These are phyloP conservation scores for Chlorospingus flavigularis DNA, from an alignment of 2,797 vertebrate species.

Conservation along the genomic window DNA sequence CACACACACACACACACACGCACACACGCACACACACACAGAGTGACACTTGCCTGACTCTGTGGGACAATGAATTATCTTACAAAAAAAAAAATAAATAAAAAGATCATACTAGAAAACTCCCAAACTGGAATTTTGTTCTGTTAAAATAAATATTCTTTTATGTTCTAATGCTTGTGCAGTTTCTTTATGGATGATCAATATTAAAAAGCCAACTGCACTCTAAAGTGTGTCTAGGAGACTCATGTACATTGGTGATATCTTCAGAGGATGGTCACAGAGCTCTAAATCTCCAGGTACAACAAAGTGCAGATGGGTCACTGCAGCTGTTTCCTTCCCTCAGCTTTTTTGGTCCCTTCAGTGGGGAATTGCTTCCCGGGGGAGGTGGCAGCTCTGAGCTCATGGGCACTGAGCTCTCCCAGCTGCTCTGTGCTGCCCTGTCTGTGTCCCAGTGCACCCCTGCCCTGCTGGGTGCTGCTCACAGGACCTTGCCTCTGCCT, in stretches of 20 bases:
- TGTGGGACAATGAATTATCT: neutral
- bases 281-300: neutral
- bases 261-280: neutral
- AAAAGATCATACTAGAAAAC: neutral
- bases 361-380: fast-evolving
- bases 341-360: neutral
- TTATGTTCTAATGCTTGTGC: neutral
- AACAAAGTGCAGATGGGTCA: fast-evolving
- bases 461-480: neutral
- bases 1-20: neutral
- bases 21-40: too few species aligned
- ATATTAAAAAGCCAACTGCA: neutral
- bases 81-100: neutral
- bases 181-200: neutral
- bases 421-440: neutral
- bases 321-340: neutral
- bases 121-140: neutral
- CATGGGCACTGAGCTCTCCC: neutral
- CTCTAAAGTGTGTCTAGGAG: neutral
- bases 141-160: neutral
- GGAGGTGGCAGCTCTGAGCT: neutral
- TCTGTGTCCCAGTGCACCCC: fast-evolving
- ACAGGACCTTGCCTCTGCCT: neutral
- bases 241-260: fast-evolving
- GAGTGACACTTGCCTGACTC: neutral